These are phyloP conservation scores for Blera fallax DNA, from an alignment of 2,888 invertebrate species.

Conservation along the genomic window DNA sequence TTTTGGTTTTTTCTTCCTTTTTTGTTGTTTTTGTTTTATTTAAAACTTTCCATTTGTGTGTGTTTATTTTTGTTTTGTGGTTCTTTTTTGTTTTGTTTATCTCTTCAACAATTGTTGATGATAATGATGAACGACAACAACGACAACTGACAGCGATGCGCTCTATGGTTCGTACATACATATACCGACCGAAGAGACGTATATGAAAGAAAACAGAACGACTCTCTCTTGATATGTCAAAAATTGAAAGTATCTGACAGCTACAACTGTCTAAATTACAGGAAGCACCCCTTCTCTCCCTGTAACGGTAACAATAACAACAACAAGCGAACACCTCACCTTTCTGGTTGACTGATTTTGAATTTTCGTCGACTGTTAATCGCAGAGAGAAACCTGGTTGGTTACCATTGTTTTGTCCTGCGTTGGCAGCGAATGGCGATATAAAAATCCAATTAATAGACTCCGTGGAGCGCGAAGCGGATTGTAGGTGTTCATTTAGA, in stretches of 20 bases:
- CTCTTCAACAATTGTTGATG: slow-evolving; percentile 33
- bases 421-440: neutral
- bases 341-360: slow-evolving; percentile 54
- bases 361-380: slow-evolving; percentile 9
- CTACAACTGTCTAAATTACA: slow-evolving; percentile 27
- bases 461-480: slow-evolving; percentile 55
- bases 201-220: slow-evolving; percentile 4
- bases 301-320: slow-evolving; percentile 6
- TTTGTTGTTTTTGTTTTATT: slow-evolving; percentile 21
- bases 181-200: neutral
- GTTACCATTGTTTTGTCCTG: slow-evolving; percentile 24
- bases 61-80: slow-evolving; percentile 2
- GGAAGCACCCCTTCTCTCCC: slow-evolving; percentile 52
- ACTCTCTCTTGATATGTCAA: slow-evolving; percentile 14
- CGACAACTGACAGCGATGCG: slow-evolving; percentile 42
- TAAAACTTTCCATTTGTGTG: slow-evolving; percentile 21
- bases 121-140: slow-evolving; percentile 11
- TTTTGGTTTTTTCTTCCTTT: neutral
- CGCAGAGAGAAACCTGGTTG: neutral
- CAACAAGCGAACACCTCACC: slow-evolving; percentile 45
- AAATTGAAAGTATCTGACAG: slow-evolving; percentile 34
- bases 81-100: slow-evolving; percentile 52
- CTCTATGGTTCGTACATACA: slow-evolving; percentile 5
- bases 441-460: slow-evolving; percentile 58
- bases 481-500: slow-evolving; percentile 69